Evolutionary conservation across 2,888 invertebrate species (phyloP), one percentile per base, ranked within the genome.

Genomic region (Abscondita cerata): DNA sequence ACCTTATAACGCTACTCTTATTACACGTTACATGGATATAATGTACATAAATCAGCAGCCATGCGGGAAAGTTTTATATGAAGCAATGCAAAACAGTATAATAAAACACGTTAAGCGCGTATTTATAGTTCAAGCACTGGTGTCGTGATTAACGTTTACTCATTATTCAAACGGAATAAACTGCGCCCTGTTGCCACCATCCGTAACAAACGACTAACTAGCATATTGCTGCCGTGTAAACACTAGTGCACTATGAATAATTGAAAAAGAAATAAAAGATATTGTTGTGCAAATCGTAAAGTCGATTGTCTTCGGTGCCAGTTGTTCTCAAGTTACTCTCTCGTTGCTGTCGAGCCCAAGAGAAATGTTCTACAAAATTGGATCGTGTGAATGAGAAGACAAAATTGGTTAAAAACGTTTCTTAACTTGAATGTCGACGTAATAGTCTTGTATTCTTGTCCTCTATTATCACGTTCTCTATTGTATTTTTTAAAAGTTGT

Each of bases 71-170:
- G 74, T 76, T 78, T 77, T 77, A 74, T 76, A 76, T 75, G 76
- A 76, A 74, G 76, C 77, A 75, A 76, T 76, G 78, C 77, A 76
- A 76, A 77, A 76, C 76, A 73, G 76, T 72, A 74, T 75, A 76
- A 78, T 78, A 77, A 78, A 78, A 77, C 75, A 75, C 77, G 75
- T 75, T 76, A 76, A 76, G 75, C 75, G 75, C 76, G 75, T 78
- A 79, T 78, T 79, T 78, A 78, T 77, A 76, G 76, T 76, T 72
- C 74, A 70, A 74, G 75, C 74, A 70, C 74, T 73, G 67, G 76
- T 76, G 76, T 75, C 75, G 76, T 78, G 78, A 78, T 78, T 78
- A 78, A 78, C 76, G 73, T 73, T 64, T 66, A 66, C 75, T 76
- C 77, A 78, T 78, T 77, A 78, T 77, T 78, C 76, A 77, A 74